Evolutionary conservation across 35 echinoderm and acorn worm genomes (phyloP).

Genomic region (Apostichopus japonicus): DNA sequence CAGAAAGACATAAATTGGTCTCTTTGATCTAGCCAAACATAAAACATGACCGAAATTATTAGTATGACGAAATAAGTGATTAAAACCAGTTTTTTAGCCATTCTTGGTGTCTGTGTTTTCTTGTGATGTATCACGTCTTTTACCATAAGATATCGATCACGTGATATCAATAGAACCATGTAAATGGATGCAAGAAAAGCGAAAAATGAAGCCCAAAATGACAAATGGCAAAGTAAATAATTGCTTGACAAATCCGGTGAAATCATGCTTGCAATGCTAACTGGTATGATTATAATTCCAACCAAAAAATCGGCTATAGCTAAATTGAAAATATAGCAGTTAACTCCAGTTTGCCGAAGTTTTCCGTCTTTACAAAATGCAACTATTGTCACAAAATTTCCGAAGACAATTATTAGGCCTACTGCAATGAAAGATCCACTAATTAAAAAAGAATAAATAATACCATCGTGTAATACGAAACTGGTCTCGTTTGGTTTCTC

Average conservation of each 20-base stretch:
- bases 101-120: neutral
- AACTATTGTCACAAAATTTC: conserved; percentile 10
- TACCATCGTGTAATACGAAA: neutral
- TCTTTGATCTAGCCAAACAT: neutral
- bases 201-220: neutral
- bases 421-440: too few relatives aligned
- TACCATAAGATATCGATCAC: conserved; percentile 8
- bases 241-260: neutral
- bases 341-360: neutral
- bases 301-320: conserved; percentile 13
- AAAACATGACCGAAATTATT: neutral
- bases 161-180: conserved; percentile 15
- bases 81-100: neutral
- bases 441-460: too few relatives aligned
- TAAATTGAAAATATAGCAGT: neutral
- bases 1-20: neutral
- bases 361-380: neutral
- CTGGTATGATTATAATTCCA: neutral
- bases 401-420: neutral
- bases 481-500: neutral
- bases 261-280: neutral
- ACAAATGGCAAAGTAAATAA: neutral
- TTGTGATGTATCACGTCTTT: conserved; percentile 17
- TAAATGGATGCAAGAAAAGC: neutral
- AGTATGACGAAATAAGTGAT: neutral